Percentiles rank a stretch among this genome's conserved stretches.
Evolutionary conservation across 1,140 invertebrate species (phyloP).

Genomic region (Sogatella furcifera): DNA sequence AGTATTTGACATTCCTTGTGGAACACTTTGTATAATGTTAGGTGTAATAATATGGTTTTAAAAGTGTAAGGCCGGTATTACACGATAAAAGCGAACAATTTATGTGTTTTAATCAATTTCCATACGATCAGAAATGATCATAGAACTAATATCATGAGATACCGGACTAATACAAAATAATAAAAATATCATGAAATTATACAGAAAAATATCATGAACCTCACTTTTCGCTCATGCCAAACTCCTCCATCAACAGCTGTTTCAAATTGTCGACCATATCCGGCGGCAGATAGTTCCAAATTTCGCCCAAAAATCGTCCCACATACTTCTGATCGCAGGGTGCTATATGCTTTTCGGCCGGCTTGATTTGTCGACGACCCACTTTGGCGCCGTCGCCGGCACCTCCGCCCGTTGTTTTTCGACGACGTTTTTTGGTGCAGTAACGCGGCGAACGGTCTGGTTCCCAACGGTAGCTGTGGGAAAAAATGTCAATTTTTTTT

Average conservation of each 20-base stretch:
- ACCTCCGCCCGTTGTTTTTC: background rate
- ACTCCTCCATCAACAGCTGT: slow-evolving; percentile 5
- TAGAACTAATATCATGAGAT: too few relatives aligned
- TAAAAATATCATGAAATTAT: too few relatives aligned
- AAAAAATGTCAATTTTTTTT: too few relatives aligned
- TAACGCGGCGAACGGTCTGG: background rate
- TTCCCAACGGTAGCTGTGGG: background rate
- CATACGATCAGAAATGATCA: too few relatives aligned
- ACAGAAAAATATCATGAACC: too few relatives aligned
- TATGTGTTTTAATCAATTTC: too few relatives aligned
- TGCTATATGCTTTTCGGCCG: background rate
- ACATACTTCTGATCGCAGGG: background rate
- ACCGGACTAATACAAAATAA: too few relatives aligned
- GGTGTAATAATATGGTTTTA: too few relatives aligned
- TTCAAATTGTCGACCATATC: slow-evolving; percentile 3
- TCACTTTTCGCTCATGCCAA: slow-evolving; percentile 10
- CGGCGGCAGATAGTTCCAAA: slow-evolving; percentile 1
- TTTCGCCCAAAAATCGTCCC: slow-evolving; percentile 6
- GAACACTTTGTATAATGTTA: too few relatives aligned
- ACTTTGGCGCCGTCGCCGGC: background rate
- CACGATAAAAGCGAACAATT: too few relatives aligned
- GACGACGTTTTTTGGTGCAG: background rate
- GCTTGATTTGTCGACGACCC: background rate
- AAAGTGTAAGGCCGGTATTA: too few relatives aligned
- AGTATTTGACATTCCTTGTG: too few relatives aligned